A percentile compares a stretch with the other conserved stretches of the same genome.
phyloP scores from a whole-genome alignment of 2,113 vertebrate species.

The Thalassarche chlororhynchos region DNA sequence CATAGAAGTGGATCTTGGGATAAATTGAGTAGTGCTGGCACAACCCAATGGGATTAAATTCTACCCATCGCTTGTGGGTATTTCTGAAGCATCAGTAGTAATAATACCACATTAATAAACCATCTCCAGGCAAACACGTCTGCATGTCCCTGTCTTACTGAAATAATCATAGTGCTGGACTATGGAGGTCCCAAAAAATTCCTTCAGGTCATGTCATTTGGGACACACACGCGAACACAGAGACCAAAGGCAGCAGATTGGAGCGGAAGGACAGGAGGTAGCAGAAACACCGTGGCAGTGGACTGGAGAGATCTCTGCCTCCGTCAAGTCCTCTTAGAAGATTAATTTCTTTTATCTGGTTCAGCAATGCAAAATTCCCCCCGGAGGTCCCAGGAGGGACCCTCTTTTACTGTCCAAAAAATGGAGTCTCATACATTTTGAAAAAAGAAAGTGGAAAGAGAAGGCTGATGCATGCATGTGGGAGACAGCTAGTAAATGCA shows the following conservation, averaged over 20 bases:
- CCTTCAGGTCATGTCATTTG: neutral
- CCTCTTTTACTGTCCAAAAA: neutral
- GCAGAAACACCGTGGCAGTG: neutral
- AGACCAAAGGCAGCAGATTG: neutral
- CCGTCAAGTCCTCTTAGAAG: neutral
- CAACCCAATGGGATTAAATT: neutral
- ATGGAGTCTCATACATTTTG: neutral
- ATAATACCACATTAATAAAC: neutral
- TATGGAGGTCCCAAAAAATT: neutral
- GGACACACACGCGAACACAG: fast-evolving
- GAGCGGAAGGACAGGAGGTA: neutral
- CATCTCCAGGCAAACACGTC: neutral
- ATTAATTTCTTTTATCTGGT: neutral
- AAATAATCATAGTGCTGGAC: neutral
- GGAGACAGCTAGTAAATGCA: neutral
- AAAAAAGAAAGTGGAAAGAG: neutral
- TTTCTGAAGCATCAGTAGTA: neutral
- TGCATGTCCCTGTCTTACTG: neutral
- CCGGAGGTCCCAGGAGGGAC: neutral
- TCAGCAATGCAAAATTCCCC: neutral
- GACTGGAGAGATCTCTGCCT: neutral
- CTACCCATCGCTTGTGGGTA: neutral
- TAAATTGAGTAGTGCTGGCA: neutral
- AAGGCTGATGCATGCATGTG: neutral
- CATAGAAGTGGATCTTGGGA: neutral